Base-by-base conservation (phyloP, 1,140 invertebrate species). In the Drosophila bifasciata region DNA sequence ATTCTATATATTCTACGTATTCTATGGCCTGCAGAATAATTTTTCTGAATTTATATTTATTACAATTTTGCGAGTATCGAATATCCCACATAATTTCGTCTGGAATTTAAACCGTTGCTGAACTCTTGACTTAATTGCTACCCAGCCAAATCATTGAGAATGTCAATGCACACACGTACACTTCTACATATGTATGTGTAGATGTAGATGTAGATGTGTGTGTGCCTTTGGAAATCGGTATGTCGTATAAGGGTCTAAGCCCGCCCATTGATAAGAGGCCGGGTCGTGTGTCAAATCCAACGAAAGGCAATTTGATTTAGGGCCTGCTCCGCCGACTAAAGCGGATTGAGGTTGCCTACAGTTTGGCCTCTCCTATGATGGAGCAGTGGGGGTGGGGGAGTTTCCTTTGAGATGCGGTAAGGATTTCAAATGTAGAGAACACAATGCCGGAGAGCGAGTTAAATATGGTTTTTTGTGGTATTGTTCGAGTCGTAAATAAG, bases 401-500 rank as follows among this genome's bases (percentile, higher is more conserved):
- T 32, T 64, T 73, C 19, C 46, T 57, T 17, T 51, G 59, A 64
- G 58, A 73, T 25, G 73, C 40, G 41, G 70, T 51, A 57, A 39
- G 59, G 13, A 40, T 40, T 41, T 56, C 51, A 73, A 73, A 73
- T 73, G 70, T 51, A 49, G 15, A 64, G n/a, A 40, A 41, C 41
- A 63, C 70, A 74, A 74, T 64, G 59, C 46, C 17, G 53, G 51
- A 45, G 51, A 73, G 59, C 46, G 59, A 73, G 51, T 74, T 74
- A 74, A 74, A 74, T 64, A 74, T 72, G 36, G 36, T 62, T 70
- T 66, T 66, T 71, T 23, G 57, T 46, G 66, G 62, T 45, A 61
- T 80, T 80, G 81, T 76, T 75, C 56, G 45, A 50, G n/a, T 62
- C 48, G 48, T 73, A 76, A 84, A 78, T 68, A 86, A 68, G 67